A percentile compares a stretch with the other conserved stretches of the same genome.
These are phyloP conservation scores for Amphilophus citrinellus DNA, from an alignment of 2,113 vertebrate genomes.

Conservation along the genomic window DNA sequence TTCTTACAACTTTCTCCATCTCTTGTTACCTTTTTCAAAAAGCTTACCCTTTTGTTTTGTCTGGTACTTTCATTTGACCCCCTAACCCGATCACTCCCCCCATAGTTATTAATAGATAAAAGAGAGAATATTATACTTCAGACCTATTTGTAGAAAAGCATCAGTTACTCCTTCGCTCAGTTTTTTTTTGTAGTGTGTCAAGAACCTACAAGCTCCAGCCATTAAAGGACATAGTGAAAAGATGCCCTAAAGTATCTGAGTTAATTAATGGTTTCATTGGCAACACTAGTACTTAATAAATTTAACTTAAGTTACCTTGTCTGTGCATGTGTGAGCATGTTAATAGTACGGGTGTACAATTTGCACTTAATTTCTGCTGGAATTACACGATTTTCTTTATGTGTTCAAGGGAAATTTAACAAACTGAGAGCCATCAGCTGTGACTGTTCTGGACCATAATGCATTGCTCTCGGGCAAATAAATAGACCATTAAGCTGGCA, in stretches of 20 bases:
- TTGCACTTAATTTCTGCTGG: conserved; percentile 32
- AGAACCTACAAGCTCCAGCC: conserved; percentile 38
- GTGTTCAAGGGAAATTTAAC: conserved; percentile 58
- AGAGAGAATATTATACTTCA: conserved; percentile 51
- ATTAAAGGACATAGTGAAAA: conserved; percentile 35
- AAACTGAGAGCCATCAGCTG: conserved; percentile 63
- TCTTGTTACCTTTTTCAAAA: conserved; percentile 27
- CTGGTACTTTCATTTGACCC: not conserved
- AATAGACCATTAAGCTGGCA: conserved; percentile 76
- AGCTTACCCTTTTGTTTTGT: not conserved
- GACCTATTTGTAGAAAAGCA: conserved; percentile 33
- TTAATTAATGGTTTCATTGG: conserved; percentile 75
- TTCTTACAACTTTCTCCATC: conserved; percentile 3
- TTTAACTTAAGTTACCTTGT: conserved; percentile 33
- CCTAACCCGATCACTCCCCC: not conserved
- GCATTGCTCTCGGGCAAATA: conserved; percentile 77
- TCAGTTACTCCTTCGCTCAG: conserved; percentile 18
- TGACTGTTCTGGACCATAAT: conserved; percentile 69
- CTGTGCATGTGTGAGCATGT: conserved; percentile 21
- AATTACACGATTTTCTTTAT: conserved; percentile 41
- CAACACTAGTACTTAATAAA: conserved; percentile 63
- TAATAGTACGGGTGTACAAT: not conserved
- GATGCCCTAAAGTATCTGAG: conserved; percentile 10
- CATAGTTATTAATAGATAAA: conserved; percentile 12
- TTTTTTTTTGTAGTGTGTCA: conserved; percentile 35